Evolutionary conservation across 2,797 vertebrate species (phyloP), one percentile per base, ranked within the genome.

Genomic region (Halcyon smyrnensis): DNA sequence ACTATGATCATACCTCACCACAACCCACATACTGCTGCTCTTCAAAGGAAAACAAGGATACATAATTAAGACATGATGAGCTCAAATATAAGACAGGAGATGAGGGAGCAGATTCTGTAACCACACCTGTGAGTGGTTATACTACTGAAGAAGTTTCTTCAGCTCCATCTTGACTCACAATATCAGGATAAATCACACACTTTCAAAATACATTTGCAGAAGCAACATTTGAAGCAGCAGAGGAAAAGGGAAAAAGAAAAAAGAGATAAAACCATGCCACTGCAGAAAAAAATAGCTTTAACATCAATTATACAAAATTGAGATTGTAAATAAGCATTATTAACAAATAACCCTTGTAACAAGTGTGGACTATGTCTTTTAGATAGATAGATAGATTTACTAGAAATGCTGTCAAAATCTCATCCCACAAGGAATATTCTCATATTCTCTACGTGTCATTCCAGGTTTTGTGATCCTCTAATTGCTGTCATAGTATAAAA

Each of bases 61-160:
- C 28, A 4, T 93, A 95, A 96, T 95, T 94, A 90, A 75, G 78
- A 93, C 71, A 94, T 81, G 64, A 96, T 93, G 86, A 95, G 64
- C 71, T 95, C 71, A 84, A 92, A 94, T 50, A 11, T 5, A 71
- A 95, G 75, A 80, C 59, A 77, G 25, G 37, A 95, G 93, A 95
- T 94, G 60, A 88, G 71, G n/a, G 32, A 91, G 43, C 68, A 94
- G 94, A 96, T 96, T 93, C 60, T 70, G 60, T 60, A 95, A 95
- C 93, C 94, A 84, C 94, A 95, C 56, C 64, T 50, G 69, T 62
- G 63, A 90, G 80, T 48, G 84, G 84, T 87, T 96, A 57, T 43
- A 75, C 53, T 68, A 80, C 84, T 46, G 24, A 74, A 77, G 46
- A 76, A 82, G 48, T 84, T 90, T 82, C 63, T 67, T 62, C 71